Percentiles rank a stretch among this genome's conserved stretches.
Evolutionary conservation across 2,797 vertebrate genomes (phyloP).

Genomic region (Sebastes miniatus): DNA sequence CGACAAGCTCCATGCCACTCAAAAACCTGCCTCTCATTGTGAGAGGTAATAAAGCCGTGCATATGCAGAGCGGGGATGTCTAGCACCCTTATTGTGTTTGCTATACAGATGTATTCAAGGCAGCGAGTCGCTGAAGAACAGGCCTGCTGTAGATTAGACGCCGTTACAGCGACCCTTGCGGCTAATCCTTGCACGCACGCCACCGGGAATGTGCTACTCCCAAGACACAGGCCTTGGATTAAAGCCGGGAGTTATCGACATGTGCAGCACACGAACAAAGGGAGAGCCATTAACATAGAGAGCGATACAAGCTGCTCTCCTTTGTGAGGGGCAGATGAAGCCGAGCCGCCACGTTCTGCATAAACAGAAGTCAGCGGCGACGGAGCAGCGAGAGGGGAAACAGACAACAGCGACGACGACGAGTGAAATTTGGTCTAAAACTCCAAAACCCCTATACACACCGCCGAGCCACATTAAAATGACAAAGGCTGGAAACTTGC

Average conservation of each 20-base stretch:
- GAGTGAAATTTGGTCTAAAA: slow-evolving; percentile 52
- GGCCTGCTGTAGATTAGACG: slow-evolving; percentile 68
- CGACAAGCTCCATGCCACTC: slow-evolving; percentile 61
- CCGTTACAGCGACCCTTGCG: slow-evolving; percentile 74
- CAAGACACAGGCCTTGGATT: slow-evolving; percentile 73
- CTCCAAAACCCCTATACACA: slow-evolving; percentile 26
- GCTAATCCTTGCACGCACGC: slow-evolving; percentile 68
- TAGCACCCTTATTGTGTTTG: slow-evolving; percentile 56
- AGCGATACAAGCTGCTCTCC: slow-evolving; percentile 57
- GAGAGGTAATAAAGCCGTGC: slow-evolving; percentile 46
- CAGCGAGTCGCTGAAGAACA: slow-evolving; percentile 48
- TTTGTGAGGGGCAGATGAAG: slow-evolving; percentile 65
- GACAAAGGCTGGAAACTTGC: slow-evolving; percentile 70
- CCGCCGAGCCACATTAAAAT: slow-evolving; percentile 56
- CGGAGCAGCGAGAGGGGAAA: slow-evolving; percentile 37
- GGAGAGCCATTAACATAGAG: slow-evolving; percentile 74
- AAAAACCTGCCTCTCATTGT: slow-evolving; percentile 53
- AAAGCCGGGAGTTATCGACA: slow-evolving; percentile 70
- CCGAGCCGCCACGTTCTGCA: slow-evolving; percentile 48
- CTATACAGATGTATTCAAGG: slow-evolving; percentile 41
- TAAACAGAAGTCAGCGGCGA: slow-evolving; percentile 71
- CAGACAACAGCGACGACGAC: slow-evolving; percentile 49
- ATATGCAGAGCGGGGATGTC: slow-evolving; percentile 47
- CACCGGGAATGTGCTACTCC: slow-evolving; percentile 52
- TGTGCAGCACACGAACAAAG: slow-evolving; percentile 58